Evolutionary conservation across 64 coral and sea anemone species (phyloP), one percentile per base, ranked within the genome.

Genomic region (Porites australiensis): DNA sequence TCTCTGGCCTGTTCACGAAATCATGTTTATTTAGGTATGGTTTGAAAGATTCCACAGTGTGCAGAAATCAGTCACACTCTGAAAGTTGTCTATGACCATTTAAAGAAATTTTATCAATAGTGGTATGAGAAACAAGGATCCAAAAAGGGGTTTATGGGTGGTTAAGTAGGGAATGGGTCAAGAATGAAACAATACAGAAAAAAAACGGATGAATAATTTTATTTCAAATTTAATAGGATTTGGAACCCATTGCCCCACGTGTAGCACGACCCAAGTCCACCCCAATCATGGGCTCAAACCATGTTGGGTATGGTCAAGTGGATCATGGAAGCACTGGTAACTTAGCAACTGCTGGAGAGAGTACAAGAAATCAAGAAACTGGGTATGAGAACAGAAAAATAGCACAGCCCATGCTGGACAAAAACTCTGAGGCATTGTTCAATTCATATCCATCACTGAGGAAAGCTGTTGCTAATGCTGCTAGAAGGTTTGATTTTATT

Each of bases 291-390:
- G 80, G 88, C 16, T 67, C 81, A 67, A 84, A 84, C 63, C 81
- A 84, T 52, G 45, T 84, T 11, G 81, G 81, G 18, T 86, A 80
- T 48, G 63, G 55, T 19, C 77, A 94, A 11, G 46, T 77, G 13
- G 87, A 90, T 21, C 54, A 79, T 2, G 91, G 91, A 14, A 96
- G 95, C 55, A 75, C 88, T 79, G 95, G 95, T 55, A 96, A 96
- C 81, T 88, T 96, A 77, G 95, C 75, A 64, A 96, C 95, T 14
- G 16, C 82, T 8, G 95, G 95, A 55, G 95, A 96, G 65, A 93
- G 87, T n/a, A 96, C 95, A 0, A 82, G 82, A 9, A 96, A 96
- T 48, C 95, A 96, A 44, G 95, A 96, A 48, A 96, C 88, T 93
- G 95, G 95, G 16, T 96, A 88, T 16, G 95, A 82, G 15, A 90